phyloP scores from a whole-genome alignment of 2,113 vertebrate genomes.

The Onychostoma macrolepis region DNA sequence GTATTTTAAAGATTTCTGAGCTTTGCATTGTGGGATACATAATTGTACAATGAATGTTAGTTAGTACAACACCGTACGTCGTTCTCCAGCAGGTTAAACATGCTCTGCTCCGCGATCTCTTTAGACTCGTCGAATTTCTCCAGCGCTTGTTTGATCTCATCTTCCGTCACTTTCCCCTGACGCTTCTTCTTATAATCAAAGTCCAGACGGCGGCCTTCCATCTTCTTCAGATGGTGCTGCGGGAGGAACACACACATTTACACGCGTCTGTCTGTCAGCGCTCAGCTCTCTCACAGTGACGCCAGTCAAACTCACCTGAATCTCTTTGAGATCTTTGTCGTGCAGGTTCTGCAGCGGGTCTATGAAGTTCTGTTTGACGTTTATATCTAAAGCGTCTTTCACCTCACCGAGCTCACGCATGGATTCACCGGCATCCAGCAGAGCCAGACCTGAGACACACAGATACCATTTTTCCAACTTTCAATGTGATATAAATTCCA shows the following conservation, averaged over 20 bases:
- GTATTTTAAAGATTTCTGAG: not conserved
- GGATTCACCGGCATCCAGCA: constrained; percentile 89
- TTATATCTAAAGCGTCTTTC: constrained; percentile 95
- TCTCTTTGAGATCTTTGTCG: constrained; percentile 97
- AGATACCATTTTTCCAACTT: not conserved
- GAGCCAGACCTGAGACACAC: constrained; percentile 79
- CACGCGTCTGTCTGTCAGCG: not conserved
- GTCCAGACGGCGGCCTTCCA: constrained; percentile 93
- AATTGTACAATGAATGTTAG: not conserved
- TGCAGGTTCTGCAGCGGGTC: constrained; percentile 97
- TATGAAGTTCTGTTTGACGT: constrained; percentile 98
- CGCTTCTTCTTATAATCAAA: constrained; percentile 94
- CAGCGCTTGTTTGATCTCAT: constrained; percentile 92
- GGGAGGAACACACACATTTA: constrained; percentile 27
- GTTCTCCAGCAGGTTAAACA: constrained; percentile 97
- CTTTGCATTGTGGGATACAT: not conserved
- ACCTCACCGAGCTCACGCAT: constrained; percentile 95
- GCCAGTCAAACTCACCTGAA: constrained; percentile 79
- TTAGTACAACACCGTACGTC: constrained; percentile 81
- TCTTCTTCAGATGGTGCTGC: constrained; percentile 94
- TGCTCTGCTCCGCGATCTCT: constrained; percentile 96
- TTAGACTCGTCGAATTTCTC: constrained; percentile 98
- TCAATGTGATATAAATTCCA: too few relatives aligned
- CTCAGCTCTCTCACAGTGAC: not conserved
- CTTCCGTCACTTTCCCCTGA: constrained; percentile 80